Base-by-base conservation (phyloP, 2,113 vertebrate species). In the Hiodon alosoides region DNA sequence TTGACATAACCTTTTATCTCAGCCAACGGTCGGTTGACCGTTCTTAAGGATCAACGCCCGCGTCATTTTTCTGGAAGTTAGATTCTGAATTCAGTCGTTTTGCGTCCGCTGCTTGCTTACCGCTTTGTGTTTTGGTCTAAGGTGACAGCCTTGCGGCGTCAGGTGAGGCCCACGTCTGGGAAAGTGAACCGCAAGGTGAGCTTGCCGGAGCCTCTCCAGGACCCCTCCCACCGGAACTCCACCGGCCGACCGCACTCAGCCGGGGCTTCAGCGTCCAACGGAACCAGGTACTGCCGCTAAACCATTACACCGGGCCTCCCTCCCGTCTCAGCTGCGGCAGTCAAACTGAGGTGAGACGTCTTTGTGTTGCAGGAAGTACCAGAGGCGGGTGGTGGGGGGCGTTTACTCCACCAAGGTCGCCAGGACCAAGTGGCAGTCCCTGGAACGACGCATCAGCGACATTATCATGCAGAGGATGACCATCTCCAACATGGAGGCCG, bases 391-490 rank as follows among this genome's bases (percentile, higher is more conserved):
- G 51, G 86, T 79, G 0, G 84, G 83, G 7, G 92, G 91, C 5
- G 72, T 95, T 73, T 97, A 95, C 82, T 94, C 87, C 74, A 96
- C 95, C 14, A 94, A 85, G 79, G 83, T 92, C 46, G 95, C 96
- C 10, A 93, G 97, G 54, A 91, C 92, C 82, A 99, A 98, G 78
- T 97, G 97, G 96, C 96, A 98, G 83, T 83, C 94, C 5, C 91
- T 99, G 65, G 97, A 99, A 79, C 93, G 96, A 1, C 92, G 95
- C 53, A 90, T 99, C 78, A 91, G 94, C 0, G 97, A 98, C 46
- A 92, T 98, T 59, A 94, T 99, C 82, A 98, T 99, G 97, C 97
- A 98, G 84, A 93, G 90, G 78, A 95, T 99, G 95, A 98, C 97
- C 58, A 97, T 99, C 86, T 95, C 95, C 81, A 99, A 98, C 77